These are phyloP conservation scores for Galeopsomyia nigrocyanea DNA, from an alignment of 2,888 invertebrate species.

Conservation along the genomic window DNA sequence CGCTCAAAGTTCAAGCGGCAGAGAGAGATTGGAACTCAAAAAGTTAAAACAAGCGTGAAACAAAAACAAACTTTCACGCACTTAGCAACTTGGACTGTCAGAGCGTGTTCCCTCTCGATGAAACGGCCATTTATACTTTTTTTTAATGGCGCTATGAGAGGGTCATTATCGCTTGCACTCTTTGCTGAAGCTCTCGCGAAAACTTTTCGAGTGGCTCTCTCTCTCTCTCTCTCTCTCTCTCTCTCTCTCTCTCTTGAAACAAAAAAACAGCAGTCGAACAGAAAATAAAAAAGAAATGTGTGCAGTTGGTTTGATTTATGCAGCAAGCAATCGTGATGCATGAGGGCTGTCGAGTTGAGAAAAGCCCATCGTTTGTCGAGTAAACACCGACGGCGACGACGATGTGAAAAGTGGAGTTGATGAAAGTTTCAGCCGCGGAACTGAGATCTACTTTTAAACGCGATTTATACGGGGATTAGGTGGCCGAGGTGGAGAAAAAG, in stretches of 20 bases:
- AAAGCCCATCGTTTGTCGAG: conserved; percentile 19
- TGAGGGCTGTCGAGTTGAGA: no score
- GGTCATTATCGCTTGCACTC: conserved; percentile 14
- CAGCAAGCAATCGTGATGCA: neutral
- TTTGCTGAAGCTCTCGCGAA: neutral
- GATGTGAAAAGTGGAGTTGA: conserved; percentile 2
- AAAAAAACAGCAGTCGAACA: no score
- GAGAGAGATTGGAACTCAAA: no score
- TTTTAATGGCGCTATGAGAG: no score
- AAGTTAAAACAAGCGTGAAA: no score
- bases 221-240: neutral
- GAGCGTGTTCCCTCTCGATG: no score
- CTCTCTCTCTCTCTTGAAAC: neutral
- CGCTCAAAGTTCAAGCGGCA: no score
- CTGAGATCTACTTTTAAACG: conserved; percentile 31
- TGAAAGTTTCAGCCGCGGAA: conserved; percentile 1
- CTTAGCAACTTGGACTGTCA: no score
- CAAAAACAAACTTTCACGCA: no score
- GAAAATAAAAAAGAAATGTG: neutral
- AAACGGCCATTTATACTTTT: no score
- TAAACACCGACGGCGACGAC: neutral
- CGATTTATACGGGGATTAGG: conserved; percentile 25
- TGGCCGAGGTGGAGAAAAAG: neutral
- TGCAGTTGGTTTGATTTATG: conserved; percentile 8
- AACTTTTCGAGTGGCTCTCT: conserved; percentile 31